Percentiles rank a stretch among this genome's conserved stretches.
Conservation (phyloP, 2,113 vertebrate species). For the Fregata magnificens region DNA sequence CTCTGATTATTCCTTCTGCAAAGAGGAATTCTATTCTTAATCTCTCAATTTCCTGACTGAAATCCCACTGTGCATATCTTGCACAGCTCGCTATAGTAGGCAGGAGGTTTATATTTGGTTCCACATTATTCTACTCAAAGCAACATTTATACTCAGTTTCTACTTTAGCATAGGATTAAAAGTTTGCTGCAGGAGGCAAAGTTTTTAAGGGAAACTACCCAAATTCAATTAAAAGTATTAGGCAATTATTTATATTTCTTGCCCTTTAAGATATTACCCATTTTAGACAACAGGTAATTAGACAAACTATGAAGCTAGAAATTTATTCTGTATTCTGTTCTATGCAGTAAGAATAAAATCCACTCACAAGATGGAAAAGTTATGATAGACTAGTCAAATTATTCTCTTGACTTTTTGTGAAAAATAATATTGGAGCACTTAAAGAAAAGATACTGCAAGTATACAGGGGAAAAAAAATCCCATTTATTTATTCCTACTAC, state of each 20-base stretch:
- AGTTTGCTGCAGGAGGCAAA: background rate
- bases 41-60: background rate
- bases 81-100: background rate
- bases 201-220: background rate
- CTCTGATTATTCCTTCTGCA: background rate
- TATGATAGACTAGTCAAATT: background rate
- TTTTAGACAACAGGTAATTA: background rate
- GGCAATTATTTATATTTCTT: background rate
- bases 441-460: background rate
- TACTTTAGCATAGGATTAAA: background rate
- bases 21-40: background rate
- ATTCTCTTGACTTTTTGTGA: background rate
- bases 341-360: background rate
- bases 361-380: background rate
- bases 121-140: background rate
- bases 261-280: background rate
- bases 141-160: background rate
- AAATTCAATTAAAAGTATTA: background rate
- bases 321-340: background rate
- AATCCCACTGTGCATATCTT: background rate
- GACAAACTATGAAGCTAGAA: background rate
- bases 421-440: background rate
- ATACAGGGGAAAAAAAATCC: background rate
- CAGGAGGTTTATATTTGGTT: background rate
- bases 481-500: background rate